Percentiles rank a stretch among this genome's conserved stretches.
Evolutionary conservation across 92 coral and sea anemone species (phyloP).

Genomic region (Zoanthus solanderi): DNA sequence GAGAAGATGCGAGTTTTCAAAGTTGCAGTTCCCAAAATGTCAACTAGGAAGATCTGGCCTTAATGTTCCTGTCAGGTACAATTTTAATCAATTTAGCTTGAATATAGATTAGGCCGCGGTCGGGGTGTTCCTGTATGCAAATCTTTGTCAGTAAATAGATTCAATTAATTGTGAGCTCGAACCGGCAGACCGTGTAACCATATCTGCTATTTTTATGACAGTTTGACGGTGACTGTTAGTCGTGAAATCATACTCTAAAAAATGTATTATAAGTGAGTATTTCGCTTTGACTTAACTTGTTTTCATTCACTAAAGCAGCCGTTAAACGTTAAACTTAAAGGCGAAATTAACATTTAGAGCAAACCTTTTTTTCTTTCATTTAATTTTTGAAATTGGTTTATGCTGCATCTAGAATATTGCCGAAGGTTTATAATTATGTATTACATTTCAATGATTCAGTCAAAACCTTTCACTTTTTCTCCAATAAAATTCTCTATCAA

Average conservation of each 20-base stretch:
- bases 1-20: too few relatives aligned
- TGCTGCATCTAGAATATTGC: constrained; percentile 4
- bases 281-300: not conserved
- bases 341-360: not conserved
- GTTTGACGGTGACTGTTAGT: constrained; percentile 8
- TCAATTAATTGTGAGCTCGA: not conserved
- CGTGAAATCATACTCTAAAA: not conserved
- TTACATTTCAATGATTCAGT: constrained; percentile 1
- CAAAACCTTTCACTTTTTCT: too few relatives aligned
- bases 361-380: not conserved
- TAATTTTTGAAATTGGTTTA: constrained; percentile 4
- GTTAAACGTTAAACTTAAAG: constrained; percentile 2
- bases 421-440: constrained; percentile 9
- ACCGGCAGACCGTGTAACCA: not conserved
- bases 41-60: too few relatives aligned
- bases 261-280: not conserved
- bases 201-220: not conserved
- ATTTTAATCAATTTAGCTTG: too few relatives aligned
- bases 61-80: too few relatives aligned
- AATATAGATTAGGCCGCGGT: not conserved
- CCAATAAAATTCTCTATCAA: too few relatives aligned
- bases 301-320: constrained; percentile 5
- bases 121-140: not conserved
- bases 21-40: too few relatives aligned
- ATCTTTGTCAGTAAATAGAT: not conserved